phyloP scores from a whole-genome alignment of 2,113 vertebrate species.

The Arenaria interpres region DNA sequence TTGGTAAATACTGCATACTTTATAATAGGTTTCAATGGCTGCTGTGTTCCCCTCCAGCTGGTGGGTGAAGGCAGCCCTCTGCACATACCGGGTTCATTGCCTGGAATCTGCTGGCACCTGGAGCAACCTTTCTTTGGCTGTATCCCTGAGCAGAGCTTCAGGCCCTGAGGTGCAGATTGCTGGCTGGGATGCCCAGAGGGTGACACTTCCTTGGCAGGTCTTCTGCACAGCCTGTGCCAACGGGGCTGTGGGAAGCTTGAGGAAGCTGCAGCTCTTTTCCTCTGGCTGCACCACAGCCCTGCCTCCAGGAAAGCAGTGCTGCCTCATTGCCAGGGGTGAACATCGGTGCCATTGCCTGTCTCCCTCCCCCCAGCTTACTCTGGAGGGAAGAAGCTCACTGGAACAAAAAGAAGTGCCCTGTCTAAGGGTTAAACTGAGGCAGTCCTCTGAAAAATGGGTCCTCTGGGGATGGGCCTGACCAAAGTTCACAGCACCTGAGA shows the following conservation, averaged over 20 bases:
- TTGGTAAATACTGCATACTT: slow-evolving; percentile 17
- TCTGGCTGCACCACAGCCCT: not conserved
- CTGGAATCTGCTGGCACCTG: slow-evolving; percentile 28
- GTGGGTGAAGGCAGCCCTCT: slow-evolving; percentile 15
- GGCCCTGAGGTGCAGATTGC: not conserved
- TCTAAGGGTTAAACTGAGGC: not conserved
- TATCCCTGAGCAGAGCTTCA: not conserved
- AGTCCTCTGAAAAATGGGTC: not conserved
- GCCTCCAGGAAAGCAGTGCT: not conserved
- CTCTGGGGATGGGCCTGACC: not conserved
- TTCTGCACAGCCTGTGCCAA: not conserved
- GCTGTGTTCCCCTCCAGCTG: slow-evolving; percentile 34
- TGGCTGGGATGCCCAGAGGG: not conserved
- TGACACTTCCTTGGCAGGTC: slow-evolving; percentile 14
- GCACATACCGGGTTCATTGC: not conserved
- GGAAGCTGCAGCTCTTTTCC: not conserved
- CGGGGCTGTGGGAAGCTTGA: not conserved
- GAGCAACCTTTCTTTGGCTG: slow-evolving; percentile 22
- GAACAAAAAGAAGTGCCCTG: not conserved
- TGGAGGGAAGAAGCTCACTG: not conserved
- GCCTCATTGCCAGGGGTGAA: not conserved
- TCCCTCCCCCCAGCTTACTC: not conserved
- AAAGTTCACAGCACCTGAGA: not conserved
- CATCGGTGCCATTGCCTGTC: rapidly evolving
- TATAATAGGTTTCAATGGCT: slow-evolving; percentile 12